Evolutionary conservation across 2,888 invertebrate species (phyloP), one percentile per base, ranked within the genome.

Genomic region (Cybosia mesomella): DNA sequence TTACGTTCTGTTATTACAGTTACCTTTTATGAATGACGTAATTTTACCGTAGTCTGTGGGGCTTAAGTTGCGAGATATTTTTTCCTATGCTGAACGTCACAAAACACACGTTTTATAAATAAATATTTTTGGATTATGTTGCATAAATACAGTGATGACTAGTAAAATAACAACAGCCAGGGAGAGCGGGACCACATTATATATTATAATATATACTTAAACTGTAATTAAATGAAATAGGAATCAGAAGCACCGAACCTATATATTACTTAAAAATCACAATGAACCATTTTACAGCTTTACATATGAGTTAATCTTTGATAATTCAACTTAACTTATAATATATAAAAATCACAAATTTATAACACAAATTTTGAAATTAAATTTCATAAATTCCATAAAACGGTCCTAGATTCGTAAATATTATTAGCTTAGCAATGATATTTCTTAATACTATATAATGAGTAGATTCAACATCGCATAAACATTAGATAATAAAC

Each of bases 161-260:
- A 82, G 79, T 66, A 66, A 74, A 53, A 58, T 49, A 60, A 62
- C 54, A 70, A 67, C 64, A 67, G 64, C 67, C 64, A 34, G 28
- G 15, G 22, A 39, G 28, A 15, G 49, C 9, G 10, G 54, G 34
- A 39, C 63, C 55, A 59, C 55, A 32, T 24, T 67, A 57, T 34
- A 59, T 63, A 60, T 57, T 73, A 59, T 24, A 28, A 68, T 32
- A 68, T 24, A 68, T 54, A 49, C 49, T 49, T n/a, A 36, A 36
- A 13, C 36, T 21, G 70, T 75, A 58, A 58, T 76, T 66, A n/a
- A 67, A 32, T 67, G 76, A 71, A 72, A 68, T 78, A 78, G 80
- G 81, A 80, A n/a, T 77, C 76, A 72, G 62, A 80, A 81, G 81
- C 79, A 80, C 80, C 80, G 64, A 68, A 63, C 64, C 57, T 57